Base-by-base conservation (phyloP, 2,797 vertebrate species). In the Mormyrops attenuatus region DNA sequence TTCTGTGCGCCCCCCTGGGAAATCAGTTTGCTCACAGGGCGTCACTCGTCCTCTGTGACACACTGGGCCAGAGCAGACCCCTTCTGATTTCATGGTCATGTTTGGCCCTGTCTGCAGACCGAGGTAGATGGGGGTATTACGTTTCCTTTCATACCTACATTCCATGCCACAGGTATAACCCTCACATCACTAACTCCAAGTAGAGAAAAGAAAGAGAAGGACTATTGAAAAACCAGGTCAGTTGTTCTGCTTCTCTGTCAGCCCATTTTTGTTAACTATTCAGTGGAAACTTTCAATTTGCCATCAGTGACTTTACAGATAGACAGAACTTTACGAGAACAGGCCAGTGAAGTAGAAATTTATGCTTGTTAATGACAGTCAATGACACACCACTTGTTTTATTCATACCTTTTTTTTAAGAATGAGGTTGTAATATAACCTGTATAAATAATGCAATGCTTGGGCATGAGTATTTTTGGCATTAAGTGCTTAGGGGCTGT, bases 401-500 rank as follows among this genome's bases (percentile, higher is more conserved):
- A 44, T 44, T 41, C 38, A 80, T 80, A 41, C 17, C 11, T 9
- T 41, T 80, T 17, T 41, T 80, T n/a, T n/a, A n/a, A 44, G 17
- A 17, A 20, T 80, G 73, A 80, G 38, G 44, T 80, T 80, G 73
- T 8, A 44, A 5, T 52, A 15, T 85, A 85, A 49, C 69, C 44
- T 69, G n/a, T 47, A 85, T 60, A 92, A 94, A 92, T 91, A 50
- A 34, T 38, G 88, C 85, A 89, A 88, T 3, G 87, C 90, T 63
- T 90, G 90, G 91, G 90, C 93, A 92, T 92, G 86, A 52, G 91
- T 50, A 92, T 93, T 92, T 92, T 90, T 34, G 93, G 89, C 90
- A 89, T 94, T 94, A 92, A 91, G 93, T 94, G 44, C 90, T 94
- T 94, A 92, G 94, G 93, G 91, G 90, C 90, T 47, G 85, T 8